Conservation (phyloP, 2,113 vertebrate species). For the Neolamprologus hecqui region DNA sequence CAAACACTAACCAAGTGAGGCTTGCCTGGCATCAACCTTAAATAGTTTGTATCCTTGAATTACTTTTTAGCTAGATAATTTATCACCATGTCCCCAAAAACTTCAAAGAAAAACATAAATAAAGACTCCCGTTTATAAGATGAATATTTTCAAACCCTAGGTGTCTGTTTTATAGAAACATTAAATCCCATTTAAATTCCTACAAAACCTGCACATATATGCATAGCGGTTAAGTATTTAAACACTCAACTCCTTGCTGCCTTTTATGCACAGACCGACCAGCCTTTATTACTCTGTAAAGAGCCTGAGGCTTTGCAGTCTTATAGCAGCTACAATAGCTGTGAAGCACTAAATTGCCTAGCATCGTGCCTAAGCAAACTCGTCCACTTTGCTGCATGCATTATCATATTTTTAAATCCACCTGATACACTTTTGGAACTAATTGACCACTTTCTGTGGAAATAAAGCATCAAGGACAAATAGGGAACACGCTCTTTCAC, state of each 20-base stretch:
- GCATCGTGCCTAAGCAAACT: constrained; percentile 2
- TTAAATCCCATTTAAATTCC: neutral
- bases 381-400: constrained; percentile 11
- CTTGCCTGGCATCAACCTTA: neutral
- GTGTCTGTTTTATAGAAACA: neutral
- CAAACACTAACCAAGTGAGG: neutral
- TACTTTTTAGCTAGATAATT: neutral
- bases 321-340: neutral
- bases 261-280: neutral
- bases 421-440: constrained; percentile 23
- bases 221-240: neutral
- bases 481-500: neutral
- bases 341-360: neutral
- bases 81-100: neutral
- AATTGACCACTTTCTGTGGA: constrained; percentile 37
- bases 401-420: constrained; percentile 42
- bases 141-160: neutral
- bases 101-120: neutral
- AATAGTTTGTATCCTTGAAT: neutral
- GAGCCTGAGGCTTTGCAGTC: neutral
- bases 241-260: neutral
- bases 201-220: neutral
- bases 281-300: constrained; percentile 18
- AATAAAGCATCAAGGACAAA: constrained; percentile 31
- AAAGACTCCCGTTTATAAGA: neutral